Conservation (phyloP, 2,113 vertebrate genomes). For the Apeltes quadracus region DNA sequence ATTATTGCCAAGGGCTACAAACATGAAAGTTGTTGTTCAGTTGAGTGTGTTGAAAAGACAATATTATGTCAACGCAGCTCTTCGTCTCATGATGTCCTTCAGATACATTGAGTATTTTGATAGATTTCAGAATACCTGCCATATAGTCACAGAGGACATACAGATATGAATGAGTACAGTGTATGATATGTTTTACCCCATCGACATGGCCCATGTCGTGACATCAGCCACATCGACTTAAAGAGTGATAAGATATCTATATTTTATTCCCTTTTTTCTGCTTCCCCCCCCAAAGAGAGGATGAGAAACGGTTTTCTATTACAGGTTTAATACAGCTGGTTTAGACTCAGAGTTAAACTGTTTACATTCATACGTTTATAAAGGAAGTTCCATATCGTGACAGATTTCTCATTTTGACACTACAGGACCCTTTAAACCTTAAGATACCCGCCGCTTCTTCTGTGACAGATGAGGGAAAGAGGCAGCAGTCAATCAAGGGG, state of each 20-base stretch:
- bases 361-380: not conserved
- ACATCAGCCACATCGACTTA: not conserved
- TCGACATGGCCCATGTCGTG: not conserved
- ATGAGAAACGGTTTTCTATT: not conserved
- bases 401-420: slow-evolving; percentile 5
- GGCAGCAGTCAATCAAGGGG: slow-evolving; percentile 32
- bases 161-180: not conserved
- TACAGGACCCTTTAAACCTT: not conserved
- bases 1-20: not conserved
- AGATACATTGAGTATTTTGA: not conserved
- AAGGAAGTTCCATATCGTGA: not conserved
- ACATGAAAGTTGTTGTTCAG: not conserved
- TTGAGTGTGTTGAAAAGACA: not conserved
- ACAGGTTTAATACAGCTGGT: not conserved
- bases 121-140: not conserved
- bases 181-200: not conserved
- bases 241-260: not conserved
- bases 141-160: not conserved
- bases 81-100: not conserved
- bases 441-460: slow-evolving; percentile 11
- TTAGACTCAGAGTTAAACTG: slow-evolving; percentile 1
- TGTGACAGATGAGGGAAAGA: slow-evolving; percentile 32
- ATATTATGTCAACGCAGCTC: not conserved
- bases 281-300: not conserved
- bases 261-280: not conserved